phyloP scores from a whole-genome alignment of 2,888 invertebrate species.

The Trissonchulus latispiculum region DNA sequence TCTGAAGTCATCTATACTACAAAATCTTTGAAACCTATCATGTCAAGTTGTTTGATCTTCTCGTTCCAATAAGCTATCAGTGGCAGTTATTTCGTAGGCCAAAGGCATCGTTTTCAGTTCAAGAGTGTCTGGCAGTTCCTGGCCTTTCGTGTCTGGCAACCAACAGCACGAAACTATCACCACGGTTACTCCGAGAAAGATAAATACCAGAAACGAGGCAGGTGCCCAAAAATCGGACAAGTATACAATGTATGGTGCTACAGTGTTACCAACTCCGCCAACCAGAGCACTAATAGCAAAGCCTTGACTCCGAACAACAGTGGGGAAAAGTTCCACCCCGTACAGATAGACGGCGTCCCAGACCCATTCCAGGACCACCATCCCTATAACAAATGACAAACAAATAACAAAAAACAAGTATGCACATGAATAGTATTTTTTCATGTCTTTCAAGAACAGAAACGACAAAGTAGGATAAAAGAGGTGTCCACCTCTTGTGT shows the following conservation, averaged over 20 bases:
- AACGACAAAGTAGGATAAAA: no score
- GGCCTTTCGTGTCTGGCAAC: slow-evolving; percentile 8
- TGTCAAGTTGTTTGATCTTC: no score
- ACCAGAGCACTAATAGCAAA: slow-evolving; percentile 1
- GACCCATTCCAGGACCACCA: slow-evolving; percentile 7
- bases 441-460: no score
- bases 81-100: no score
- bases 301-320: slow-evolving; percentile 7
- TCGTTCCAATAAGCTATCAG: no score
- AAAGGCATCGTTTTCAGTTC: background rate
- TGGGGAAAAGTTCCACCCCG: background rate
- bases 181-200: background rate
- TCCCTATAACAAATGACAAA: background rate
- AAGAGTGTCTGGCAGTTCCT: background rate
- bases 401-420: no score
- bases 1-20: no score
- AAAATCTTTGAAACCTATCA: no score
- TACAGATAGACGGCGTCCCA: slow-evolving; percentile 5
- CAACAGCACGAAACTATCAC: background rate
- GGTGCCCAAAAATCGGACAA: slow-evolving; percentile 5
- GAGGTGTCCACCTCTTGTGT: no score
- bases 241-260: slow-evolving; percentile 6
- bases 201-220: background rate
- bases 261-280: background rate
- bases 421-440: no score